Conservation (phyloP, 2,797 vertebrate species). For the Danio jaintianensis region DNA sequence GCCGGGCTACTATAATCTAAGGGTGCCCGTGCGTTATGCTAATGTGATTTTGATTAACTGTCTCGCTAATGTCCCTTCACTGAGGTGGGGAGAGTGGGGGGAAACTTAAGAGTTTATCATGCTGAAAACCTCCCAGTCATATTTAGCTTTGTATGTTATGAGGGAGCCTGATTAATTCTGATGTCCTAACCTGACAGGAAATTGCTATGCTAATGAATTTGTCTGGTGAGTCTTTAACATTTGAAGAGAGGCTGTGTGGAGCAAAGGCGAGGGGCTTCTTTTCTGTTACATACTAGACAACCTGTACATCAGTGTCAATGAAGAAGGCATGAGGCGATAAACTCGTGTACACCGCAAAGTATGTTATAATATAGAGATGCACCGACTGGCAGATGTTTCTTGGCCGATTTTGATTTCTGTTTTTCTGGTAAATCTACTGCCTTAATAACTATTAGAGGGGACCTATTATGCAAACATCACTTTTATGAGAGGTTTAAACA, state of each 20-base stretch:
- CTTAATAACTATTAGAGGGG: too few species aligned
- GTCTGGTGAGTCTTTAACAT: slow-evolving; percentile 58
- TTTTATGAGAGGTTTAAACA: too few species aligned
- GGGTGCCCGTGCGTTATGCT: slow-evolving; percentile 69
- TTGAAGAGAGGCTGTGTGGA: slow-evolving; percentile 31
- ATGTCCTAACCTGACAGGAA: slow-evolving; percentile 60
- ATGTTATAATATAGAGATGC: too few species aligned
- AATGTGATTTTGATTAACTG: slow-evolving; percentile 82
- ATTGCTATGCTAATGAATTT: slow-evolving; percentile 74
- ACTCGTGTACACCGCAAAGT: too few species aligned
- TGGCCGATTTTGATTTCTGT: too few species aligned
- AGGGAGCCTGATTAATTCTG: slow-evolving; percentile 71
- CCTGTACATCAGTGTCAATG: slow-evolving; percentile 14
- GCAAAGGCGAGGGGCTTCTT: slow-evolving; percentile 30
- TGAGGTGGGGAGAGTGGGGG: slow-evolving; percentile 51
- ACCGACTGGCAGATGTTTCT: too few species aligned
- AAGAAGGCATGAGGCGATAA: background rate
- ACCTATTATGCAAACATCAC: too few species aligned
- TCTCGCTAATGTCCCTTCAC: slow-evolving; percentile 74
- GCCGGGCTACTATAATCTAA: slow-evolving; percentile 56
- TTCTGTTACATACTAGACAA: slow-evolving; percentile 15
- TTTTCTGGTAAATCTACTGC: too few species aligned
- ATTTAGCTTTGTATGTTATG: slow-evolving; percentile 45
- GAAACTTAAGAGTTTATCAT: slow-evolving; percentile 52
- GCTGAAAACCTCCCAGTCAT: slow-evolving; percentile 51